Conservation (phyloP, 2,797 vertebrate species). For the Pogonophryne albipinna region DNA sequence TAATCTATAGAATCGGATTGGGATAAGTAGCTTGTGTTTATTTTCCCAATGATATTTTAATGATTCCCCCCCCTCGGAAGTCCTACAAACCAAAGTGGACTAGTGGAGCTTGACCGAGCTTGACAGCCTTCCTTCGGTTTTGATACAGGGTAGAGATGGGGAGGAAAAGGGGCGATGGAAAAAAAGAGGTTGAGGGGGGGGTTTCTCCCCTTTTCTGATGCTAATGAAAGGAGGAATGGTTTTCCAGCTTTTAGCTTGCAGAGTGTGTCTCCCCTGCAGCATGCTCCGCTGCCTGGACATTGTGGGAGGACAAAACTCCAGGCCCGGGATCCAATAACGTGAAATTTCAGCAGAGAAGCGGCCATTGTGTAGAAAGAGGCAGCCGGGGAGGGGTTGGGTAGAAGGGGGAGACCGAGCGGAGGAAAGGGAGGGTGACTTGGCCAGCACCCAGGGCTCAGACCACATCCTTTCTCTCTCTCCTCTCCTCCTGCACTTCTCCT, state of each 20-base stretch:
- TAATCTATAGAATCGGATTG: constrained; percentile 82
- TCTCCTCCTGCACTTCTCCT: constrained; percentile 64
- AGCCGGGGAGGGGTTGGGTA: constrained; percentile 77
- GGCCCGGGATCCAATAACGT: constrained; percentile 88
- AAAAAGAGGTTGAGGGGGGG: constrained; percentile 48
- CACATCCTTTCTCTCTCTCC: constrained; percentile 84
- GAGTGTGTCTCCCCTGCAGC: constrained; percentile 88
- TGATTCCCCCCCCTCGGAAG: constrained; percentile 49
- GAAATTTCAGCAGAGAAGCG: constrained; percentile 89
- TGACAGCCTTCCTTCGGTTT: constrained; percentile 80
- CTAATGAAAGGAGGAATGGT: constrained; percentile 88
- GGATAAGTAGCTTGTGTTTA: constrained; percentile 82
- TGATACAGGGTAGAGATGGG: constrained; percentile 75
- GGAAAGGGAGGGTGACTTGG: constrained; percentile 85
- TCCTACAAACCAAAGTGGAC: constrained; percentile 73
- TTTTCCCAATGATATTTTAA: constrained; percentile 81
- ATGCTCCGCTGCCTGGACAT: constrained; percentile 89
- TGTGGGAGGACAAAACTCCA: constrained; percentile 89
- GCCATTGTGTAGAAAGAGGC: constrained; percentile 85
- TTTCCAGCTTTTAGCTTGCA: constrained; percentile 89
- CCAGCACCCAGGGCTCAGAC: constrained; percentile 84
- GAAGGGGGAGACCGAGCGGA: constrained; percentile 71
- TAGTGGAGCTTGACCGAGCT: constrained; percentile 79
- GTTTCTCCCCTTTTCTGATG: constrained; percentile 85
- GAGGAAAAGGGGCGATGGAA: constrained; percentile 71